These are phyloP conservation scores for Lytechinus variegatus DNA, from an alignment of 35 echinoderm and acorn worm species.

Conservation along the genomic window DNA sequence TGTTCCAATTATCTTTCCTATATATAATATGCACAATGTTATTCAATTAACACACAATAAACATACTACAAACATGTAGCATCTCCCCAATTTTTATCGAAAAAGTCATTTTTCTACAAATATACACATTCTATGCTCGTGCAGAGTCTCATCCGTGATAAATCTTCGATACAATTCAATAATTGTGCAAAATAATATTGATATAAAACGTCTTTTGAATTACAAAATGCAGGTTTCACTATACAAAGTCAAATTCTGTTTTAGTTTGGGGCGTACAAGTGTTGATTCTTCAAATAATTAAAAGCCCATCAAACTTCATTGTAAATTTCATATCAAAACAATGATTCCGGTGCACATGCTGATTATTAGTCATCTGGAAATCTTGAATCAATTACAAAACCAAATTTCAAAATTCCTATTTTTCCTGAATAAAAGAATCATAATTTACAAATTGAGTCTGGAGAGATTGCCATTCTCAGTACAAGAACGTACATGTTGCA, in stretches of 20 bases:
- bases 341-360: not conserved
- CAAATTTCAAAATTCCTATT: not conserved
- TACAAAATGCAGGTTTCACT: not conserved
- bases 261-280: not conserved
- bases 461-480: too few species aligned
- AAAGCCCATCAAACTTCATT: not conserved
- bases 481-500: too few species aligned
- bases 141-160: not conserved
- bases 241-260: not conserved
- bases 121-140: not conserved
- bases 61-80: not conserved
- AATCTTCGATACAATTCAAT: conserved; percentile 1
- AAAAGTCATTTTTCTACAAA: conserved; percentile 2
- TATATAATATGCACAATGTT: not conserved
- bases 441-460: too few species aligned
- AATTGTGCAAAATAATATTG: not conserved
- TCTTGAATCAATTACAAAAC: not conserved
- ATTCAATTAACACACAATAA: not conserved
- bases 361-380: not conserved
- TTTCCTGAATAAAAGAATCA: not conserved
- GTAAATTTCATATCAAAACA: not conserved
- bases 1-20: not conserved
- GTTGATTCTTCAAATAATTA: not conserved
- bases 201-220: conserved; percentile 17
- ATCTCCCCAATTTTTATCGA: not conserved